Base-by-base conservation (phyloP, 2,797 vertebrate genomes). In the Numenius phaeopus region DNA sequence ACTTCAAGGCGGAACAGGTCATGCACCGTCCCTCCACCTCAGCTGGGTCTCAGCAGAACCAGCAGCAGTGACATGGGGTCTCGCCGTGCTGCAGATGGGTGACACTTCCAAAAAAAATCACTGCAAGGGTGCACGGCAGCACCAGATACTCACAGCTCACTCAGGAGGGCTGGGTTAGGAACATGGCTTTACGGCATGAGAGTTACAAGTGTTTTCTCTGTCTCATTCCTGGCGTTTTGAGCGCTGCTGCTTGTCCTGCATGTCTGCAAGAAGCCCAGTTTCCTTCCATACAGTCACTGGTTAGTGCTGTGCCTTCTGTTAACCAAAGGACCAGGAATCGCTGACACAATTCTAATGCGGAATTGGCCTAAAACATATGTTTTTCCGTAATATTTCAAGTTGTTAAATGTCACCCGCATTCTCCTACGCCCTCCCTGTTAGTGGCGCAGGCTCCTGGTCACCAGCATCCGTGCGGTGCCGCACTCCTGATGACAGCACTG, bases 61-160 rank as follows among this genome's bases (percentile, higher is more conserved):
- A 27, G 50, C 52, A 76, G 29, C 75, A 76, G 47, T 10, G 37
- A 40, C 1, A 1, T 5, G 9, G 18, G 11, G 8, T 42, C 55
- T 84, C 6, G 1, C 49, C 8, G 0, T 3, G 30, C 58, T 70
- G 58, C 9, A 24, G 44, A 40, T 15, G 14, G 15, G 14, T 20
- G 57, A 44, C 20, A 21, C 24, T 57, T 50, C 9, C 5, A 46
- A 30, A 85, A 62, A 65, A 55, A 13, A 14, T 22, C 72, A 19
- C 52, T 61, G 42, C 32, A 10, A 17, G 16, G 32, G 24, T 23
- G 21, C 30, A 16, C 0, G 26, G 54, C n/a, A 24, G 50, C 23
- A 44, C 20, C n/a, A 30, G 50, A 39, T 7, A 46, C 19, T 17
- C 3, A 1, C 15, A 16, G 58, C 29, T 61, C 1, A 0, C 42